Base-by-base conservation (phyloP, 2,888 invertebrate genomes). In the Myathropa florea region DNA sequence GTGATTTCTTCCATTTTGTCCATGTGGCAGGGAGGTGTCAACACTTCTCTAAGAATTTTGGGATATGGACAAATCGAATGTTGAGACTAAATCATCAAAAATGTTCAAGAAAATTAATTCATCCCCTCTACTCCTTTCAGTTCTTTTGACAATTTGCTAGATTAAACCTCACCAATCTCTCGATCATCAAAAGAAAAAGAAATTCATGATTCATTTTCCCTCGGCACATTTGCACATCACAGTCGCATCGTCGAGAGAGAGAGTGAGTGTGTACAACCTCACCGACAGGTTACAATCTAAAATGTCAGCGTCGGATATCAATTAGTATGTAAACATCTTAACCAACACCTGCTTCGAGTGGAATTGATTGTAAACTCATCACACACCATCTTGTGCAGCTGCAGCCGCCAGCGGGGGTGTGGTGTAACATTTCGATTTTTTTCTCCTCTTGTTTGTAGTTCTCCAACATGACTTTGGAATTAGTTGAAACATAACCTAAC, bases 381-480 rank as follows among this genome's bases (percentile, higher is more conserved):
- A 24, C 21, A 67, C 61, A 14, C 18, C 46, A 67, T 67, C 72
- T 55, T 78, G 78, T 18, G 26, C 18, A 18, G 24, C 10, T 28
- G 39, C 24, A 0, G 30, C n/a, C 46, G 10, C 10, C 55, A 10
- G 33, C n/a, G 61, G 65, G 83, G 67, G 67, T 46, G 72, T 67
- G 46, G 30, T 61, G 36, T 4, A 77, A 39, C 60, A 65, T 70
- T 57, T n/a, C n/a, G 64, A 77, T 61, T 77, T 72, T 68, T 57
- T 26, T 18, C 12, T 0, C 12, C 33, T 46, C 46, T 46, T 46
- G 14, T 3, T 46, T 46, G n/a, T 18, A 46, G n/a, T 18, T 46
- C 46, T 18, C n/a, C 46, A 18, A 12, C 83, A 83, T 63, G 78
- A 78, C 73, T 68, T 73, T 36, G 63, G 57, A 78, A 83, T 83